Evolutionary conservation across 2,113 vertebrate genomes (phyloP).

Genomic region (Microcebus ravelobensis): DNA sequence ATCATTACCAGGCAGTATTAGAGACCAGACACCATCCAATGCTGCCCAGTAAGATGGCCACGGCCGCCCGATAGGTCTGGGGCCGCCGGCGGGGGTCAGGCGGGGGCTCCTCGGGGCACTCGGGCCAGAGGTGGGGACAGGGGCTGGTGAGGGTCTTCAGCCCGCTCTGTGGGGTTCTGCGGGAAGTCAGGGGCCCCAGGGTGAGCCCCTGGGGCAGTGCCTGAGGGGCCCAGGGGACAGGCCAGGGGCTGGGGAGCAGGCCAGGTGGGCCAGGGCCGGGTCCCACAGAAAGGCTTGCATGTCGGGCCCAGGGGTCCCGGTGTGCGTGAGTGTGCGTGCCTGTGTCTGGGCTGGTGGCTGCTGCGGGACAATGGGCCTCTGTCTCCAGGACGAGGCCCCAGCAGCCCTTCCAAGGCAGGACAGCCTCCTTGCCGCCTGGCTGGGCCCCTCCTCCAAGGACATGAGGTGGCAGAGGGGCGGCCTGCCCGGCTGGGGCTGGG

Average conservation of each 20-base stretch:
- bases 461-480: background rate
- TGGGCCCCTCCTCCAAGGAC: background rate
- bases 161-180: background rate
- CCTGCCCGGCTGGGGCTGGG: background rate
- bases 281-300: background rate
- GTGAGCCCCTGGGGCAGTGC: background rate
- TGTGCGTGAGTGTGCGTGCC: no score
- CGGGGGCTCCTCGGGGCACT: background rate
- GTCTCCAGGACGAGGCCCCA: background rate
- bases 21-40: slow-evolving; percentile 96
- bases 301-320: background rate
- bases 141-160: background rate
- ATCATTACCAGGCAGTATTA: slow-evolving; percentile 99
- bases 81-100: slow-evolving; percentile 5
- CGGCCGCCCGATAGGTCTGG: slow-evolving; percentile 82
- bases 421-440: background rate
- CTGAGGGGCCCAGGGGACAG: background rate
- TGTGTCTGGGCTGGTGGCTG: background rate
- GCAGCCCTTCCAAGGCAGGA: background rate
- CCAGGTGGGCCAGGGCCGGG: background rate
- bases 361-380: background rate
- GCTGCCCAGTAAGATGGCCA: slow-evolving; percentile 99
- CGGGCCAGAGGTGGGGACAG: background rate
- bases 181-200: slow-evolving; percentile 52
- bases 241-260: background rate